Evolutionary conservation across 2,797 vertebrate genomes (phyloP).

Genomic region (Gobionotothen gibberifrons): DNA sequence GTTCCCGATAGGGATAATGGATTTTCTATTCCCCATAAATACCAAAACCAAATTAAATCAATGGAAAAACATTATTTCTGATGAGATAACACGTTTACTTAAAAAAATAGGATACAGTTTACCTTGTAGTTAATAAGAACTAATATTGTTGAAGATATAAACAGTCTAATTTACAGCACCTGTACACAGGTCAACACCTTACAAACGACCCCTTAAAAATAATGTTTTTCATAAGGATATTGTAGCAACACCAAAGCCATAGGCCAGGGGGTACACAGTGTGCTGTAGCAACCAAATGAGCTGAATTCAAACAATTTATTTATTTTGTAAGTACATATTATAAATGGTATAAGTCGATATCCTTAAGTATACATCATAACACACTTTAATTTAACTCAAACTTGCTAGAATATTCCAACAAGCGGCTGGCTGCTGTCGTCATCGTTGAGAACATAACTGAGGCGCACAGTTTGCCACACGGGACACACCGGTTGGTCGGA

Average conservation of each 20-base stretch:
- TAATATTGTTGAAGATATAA: background rate
- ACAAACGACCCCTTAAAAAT: background rate
- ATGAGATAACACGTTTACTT: background rate
- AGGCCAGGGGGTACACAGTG: slow-evolving; percentile 16
- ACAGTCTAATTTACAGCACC: background rate
- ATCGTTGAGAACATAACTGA: slow-evolving; percentile 25
- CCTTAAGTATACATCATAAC: background rate
- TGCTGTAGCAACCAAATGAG: background rate
- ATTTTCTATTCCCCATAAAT: too few species aligned
- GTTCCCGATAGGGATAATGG: too few species aligned
- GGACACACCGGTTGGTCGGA: slow-evolving; percentile 58
- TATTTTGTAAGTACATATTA: too few species aligned
- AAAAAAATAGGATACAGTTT: background rate
- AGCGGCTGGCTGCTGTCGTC: slow-evolving; percentile 68
- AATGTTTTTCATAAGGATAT: background rate
- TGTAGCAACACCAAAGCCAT: background rate
- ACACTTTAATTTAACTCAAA: slow-evolving; percentile 8
- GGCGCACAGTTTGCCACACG: slow-evolving; percentile 27
- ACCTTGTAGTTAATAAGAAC: background rate
- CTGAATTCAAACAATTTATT: background rate
- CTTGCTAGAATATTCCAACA: slow-evolving; percentile 83
- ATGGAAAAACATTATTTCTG: too few species aligned
- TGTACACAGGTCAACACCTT: background rate
- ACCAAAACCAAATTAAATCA: background rate
- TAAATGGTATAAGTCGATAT: background rate